A percentile compares a stretch with the other conserved stretches of the same genome.
phyloP scores from a whole-genome alignment of 2,888 invertebrate species.

The Coenonympha glycerion region DNA sequence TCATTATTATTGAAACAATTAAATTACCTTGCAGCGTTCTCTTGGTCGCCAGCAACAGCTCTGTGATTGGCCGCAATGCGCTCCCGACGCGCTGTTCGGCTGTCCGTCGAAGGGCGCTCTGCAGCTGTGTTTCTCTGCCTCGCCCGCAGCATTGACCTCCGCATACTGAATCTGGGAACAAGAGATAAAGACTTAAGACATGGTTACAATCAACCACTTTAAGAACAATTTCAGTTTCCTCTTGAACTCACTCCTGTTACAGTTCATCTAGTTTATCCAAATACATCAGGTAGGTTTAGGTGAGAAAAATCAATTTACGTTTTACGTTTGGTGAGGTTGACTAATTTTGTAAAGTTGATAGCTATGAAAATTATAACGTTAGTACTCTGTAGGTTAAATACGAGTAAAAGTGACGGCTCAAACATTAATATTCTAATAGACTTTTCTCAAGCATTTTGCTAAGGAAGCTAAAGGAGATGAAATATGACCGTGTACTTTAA shows the following conservation, averaged over 20 bases:
- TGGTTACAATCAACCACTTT: too few species aligned
- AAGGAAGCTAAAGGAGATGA: conserved; percentile 10
- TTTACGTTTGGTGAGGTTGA: too few species aligned
- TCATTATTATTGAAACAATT: too few species aligned
- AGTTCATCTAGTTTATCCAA: too few species aligned
- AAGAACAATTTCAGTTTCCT: background rate
- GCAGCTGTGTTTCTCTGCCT: conserved; percentile 75
- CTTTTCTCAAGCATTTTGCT: background rate
- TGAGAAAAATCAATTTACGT: too few species aligned
- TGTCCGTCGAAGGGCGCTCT: conserved; percentile 76
- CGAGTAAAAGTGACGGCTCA: background rate
- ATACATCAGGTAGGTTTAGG: too few species aligned
- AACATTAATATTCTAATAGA: conserved; percentile 1
- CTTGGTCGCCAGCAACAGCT: conserved; percentile 83
- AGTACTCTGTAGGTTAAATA: too few species aligned
- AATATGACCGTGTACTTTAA: conserved; percentile 6
- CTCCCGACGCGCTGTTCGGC: conserved; percentile 82
- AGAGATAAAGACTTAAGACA: conserved; percentile 9
- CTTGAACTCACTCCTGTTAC: too few species aligned
- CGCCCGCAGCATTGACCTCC: conserved; percentile 82
- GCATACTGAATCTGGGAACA: conserved; percentile 74
- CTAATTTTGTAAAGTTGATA: too few species aligned
- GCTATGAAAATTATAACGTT: too few species aligned
- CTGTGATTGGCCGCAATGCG: conserved; percentile 84
- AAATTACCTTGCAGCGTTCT: conserved; percentile 81